phyloP scores from a whole-genome alignment of 2,888 invertebrate species.

The Euplexia lucipara region DNA sequence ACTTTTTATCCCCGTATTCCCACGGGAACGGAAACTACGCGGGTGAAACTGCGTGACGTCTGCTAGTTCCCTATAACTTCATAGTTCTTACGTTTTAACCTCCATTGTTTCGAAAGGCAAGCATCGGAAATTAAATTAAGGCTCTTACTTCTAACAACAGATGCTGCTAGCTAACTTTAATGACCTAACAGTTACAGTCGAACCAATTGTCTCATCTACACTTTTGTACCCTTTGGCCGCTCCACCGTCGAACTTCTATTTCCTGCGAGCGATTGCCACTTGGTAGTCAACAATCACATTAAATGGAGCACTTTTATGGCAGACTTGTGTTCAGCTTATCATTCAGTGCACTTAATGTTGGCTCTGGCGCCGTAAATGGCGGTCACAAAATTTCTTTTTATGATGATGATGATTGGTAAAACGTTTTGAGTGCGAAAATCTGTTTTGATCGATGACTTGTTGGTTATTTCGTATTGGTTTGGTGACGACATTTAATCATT shows the following conservation, averaged over 20 bases:
- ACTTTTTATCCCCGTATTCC: too few relatives aligned
- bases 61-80: neutral
- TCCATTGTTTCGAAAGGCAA: neutral
- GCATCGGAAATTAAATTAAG: neutral
- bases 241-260: slow-evolving; percentile 67
- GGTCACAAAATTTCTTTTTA: slow-evolving; percentile 48
- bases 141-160: neutral
- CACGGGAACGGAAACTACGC: too few relatives aligned
- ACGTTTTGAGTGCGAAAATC: slow-evolving; percentile 17
- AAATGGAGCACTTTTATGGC: slow-evolving; percentile 64
- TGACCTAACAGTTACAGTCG: neutral
- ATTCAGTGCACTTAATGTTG: slow-evolving; percentile 52
- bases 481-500: neutral
- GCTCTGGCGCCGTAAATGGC: slow-evolving; percentile 31
- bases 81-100: neutral
- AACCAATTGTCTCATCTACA: slow-evolving; percentile 35
- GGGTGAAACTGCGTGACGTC: too few relatives aligned
- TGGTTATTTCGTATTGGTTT: too few relatives aligned
- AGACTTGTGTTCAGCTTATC: slow-evolving; percentile 55
- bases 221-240: slow-evolving; percentile 47
- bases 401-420: slow-evolving; percentile 48
- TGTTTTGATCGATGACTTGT: slow-evolving; percentile 1
- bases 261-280: slow-evolving; percentile 78
- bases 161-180: neutral
- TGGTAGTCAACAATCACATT: slow-evolving; percentile 73